Evolutionary conservation across 92 coral and sea anemone species (phyloP), one percentile per base, ranked within the genome.

Genomic region (Isaurus tuberculatus): DNA sequence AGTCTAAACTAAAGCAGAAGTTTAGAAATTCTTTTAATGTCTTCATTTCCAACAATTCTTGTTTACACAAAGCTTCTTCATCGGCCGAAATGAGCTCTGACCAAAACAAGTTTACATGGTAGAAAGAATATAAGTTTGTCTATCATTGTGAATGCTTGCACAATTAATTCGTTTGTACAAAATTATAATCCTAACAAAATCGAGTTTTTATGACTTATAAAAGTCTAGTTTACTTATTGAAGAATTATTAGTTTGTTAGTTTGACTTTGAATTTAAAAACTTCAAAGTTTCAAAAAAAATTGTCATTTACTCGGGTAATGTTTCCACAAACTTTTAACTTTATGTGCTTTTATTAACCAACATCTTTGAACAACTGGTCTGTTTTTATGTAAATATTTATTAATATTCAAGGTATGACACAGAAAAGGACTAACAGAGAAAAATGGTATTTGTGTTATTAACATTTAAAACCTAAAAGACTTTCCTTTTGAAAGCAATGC

Each of bases 371-470:
- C 86, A 44, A 63, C 82, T 71, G 83, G 80, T 85, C 79, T 85
- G 86, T 81, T 75, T 64, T 85, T 85, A 85, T 85, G 89, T 81
- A 85, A 89, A 89, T 89, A 87, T 81, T 81, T 86, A 68, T 80
- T 86, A 84, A 65, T 34, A 84, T 72, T 63, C 75, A 72, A 58
- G 63, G 44, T 79, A 79, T 57, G 58, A 32, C 72, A 48, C 9
- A 31, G 34, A 33, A 88, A 79, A 72, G 77, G 32, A 75, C 51
- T 67, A 84, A 84, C 83, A 79, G 51, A 65, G 82, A 88, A 84
- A 55, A 84, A 71, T 84, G 78, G 79, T 85, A 79, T 84, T 87
- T 22, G 34, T 32, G 55, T 53, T 84, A 79, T 79, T 79, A 88
- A 79, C 79, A 65, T 84, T 88, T 85, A 79, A 88, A 66, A 74